A percentile compares a stretch with the other conserved stretches of the same genome.
Conservation (phyloP, 2,797 vertebrate genomes). For the Lerista edwardsae region DNA sequence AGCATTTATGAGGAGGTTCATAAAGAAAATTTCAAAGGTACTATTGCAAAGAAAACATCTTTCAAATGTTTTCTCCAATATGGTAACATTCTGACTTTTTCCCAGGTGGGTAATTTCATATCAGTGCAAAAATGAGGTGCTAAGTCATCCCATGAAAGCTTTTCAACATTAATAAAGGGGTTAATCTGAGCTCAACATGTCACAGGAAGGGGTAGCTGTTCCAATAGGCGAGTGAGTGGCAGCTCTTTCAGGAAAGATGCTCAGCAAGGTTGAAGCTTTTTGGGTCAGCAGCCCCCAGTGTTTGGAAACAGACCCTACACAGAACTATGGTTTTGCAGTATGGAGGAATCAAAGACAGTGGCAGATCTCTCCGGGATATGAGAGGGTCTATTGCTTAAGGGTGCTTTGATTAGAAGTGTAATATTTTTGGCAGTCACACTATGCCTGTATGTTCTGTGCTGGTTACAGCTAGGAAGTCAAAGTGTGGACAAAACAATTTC, state of each 20-base stretch:
- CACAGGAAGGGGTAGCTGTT: not conserved
- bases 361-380: constrained; percentile 15
- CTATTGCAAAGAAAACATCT: not conserved
- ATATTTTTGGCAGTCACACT: not conserved
- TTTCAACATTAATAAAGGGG: not conserved
- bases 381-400: not conserved
- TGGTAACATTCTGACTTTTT: not conserved
- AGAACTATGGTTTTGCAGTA: not conserved
- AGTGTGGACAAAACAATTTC: not conserved
- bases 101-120: not conserved
- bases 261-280: not conserved
- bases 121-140: not conserved
- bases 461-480: not conserved
- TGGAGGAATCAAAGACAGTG: not conserved
- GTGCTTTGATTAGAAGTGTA: not conserved
- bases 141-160: not conserved
- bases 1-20: not conserved
- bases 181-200: not conserved
- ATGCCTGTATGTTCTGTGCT: not conserved
- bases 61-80: not conserved
- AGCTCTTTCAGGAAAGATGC: not conserved
- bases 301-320: not conserved
- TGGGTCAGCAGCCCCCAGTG: not conserved
- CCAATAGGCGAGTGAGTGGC: not conserved
- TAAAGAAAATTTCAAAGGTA: not conserved